Base-by-base conservation (phyloP, 2,797 vertebrate species). In the Gouania willdenowi region DNA sequence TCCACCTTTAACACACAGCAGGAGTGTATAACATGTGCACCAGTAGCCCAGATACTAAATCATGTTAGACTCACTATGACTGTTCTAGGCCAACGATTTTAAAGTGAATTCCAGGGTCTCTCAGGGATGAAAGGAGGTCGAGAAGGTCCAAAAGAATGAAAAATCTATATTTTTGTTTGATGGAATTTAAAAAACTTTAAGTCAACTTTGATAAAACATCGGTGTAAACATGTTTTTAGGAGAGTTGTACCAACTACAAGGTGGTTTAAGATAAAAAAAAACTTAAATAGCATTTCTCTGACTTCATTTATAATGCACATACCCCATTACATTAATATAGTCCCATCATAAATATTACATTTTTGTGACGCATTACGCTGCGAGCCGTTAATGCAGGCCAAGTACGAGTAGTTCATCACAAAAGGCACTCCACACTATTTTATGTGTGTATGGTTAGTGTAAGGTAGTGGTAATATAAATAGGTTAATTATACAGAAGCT, bases 71-170 rank as follows among this genome's bases (percentile, higher is more conserved):
- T 31, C 3, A 3, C 21, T 29, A 11, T 49, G 73, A 69, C 53
- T 44, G 71, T 82, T 81, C 65, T 79, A 43, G 75, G 71, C 43
- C 72, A 74, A 22, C 3, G 12, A 16, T 44, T 24, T 23, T 30
- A 29, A 64, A 42, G 43, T 16, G 46, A 33, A 42, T 48, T 27
- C 17, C 40, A 14, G 18, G 26, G 43, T 42, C 21, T 32, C 36
- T 37, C n/a, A 7, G 9, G 43, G 27, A 42, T 3, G 3, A 23
- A 7, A 5, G 17, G 8, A 57, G 32, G 6, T 9, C 29, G 24
- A 27, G 40, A 39, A 20, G 19, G 41, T 46, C 17, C 15, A 14
- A 37, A 14, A 45, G 51, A 41, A 55, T 24, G 25, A 59, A 9
- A 8, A 52, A 48, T 4, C n/a, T n/a, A n/a, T n/a, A n/a, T n/a